phyloP scores from a whole-genome alignment of 2,113 vertebrate species.

The Struthio camelus region DNA sequence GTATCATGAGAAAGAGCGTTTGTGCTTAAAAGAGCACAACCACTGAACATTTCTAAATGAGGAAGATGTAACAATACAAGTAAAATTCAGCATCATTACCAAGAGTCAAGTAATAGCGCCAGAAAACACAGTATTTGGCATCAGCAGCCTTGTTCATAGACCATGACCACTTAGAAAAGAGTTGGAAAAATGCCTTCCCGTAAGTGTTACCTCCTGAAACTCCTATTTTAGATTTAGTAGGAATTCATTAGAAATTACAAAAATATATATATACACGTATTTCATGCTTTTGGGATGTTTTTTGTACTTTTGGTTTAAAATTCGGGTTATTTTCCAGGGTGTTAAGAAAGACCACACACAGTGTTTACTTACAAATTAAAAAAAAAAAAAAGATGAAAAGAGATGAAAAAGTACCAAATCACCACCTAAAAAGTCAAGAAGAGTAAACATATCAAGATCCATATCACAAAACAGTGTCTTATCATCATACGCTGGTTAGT shows the following conservation, averaged over 20 bases:
- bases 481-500: not conserved
- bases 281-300: not conserved
- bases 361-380: not conserved
- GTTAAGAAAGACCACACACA: not conserved
- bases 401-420: not conserved
- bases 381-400: not conserved
- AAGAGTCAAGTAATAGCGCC: not conserved
- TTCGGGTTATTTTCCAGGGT: not conserved
- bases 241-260: not conserved
- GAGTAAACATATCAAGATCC: not conserved
- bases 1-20: not conserved
- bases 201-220: not conserved
- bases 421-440: not conserved
- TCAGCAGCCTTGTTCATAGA: not conserved
- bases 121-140: not conserved
- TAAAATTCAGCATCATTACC: not conserved
- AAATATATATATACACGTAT: not conserved
- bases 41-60: not conserved
- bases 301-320: not conserved
- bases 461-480: not conserved
- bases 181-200: not conserved
- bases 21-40: not conserved
- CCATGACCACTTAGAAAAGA: not conserved
- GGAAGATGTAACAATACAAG: not conserved
- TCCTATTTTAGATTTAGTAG: not conserved